phyloP scores from a whole-genome alignment of 2,113 vertebrate species.

The Ageneiosus marmoratus region DNA sequence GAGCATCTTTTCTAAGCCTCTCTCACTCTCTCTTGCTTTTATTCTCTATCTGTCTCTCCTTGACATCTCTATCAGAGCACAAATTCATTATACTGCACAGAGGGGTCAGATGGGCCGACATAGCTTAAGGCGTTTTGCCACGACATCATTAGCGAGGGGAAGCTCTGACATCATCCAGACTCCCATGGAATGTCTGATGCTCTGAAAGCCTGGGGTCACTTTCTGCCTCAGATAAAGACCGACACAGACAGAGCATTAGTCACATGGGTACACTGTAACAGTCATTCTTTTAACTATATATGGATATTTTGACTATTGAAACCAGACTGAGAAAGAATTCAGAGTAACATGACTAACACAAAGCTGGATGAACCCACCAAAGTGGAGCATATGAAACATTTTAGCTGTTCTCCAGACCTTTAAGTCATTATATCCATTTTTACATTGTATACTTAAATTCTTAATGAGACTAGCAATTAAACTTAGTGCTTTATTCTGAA shows the following conservation, averaged over 20 bases:
- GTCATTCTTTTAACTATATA: slow-evolving; percentile 8
- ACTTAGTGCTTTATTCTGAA: not conserved
- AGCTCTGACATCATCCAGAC: slow-evolving; percentile 13
- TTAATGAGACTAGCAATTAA: not conserved
- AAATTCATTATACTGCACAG: slow-evolving; percentile 16
- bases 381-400: not conserved
- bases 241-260: not conserved
- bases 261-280: not conserved
- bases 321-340: not conserved
- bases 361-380: not conserved
- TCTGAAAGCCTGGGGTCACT: not conserved
- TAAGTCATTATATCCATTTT: not conserved
- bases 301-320: slow-evolving; percentile 2
- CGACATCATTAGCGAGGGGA: slow-evolving; percentile 4
- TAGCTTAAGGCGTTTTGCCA: slow-evolving; percentile 7
- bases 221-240: not conserved
- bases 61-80: slow-evolving; percentile 10
- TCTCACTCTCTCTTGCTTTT: not conserved
- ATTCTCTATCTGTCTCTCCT: not conserved
- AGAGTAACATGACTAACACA: not conserved
- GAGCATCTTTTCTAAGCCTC: not conserved
- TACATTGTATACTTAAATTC: not conserved
- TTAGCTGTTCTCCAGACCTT: not conserved
- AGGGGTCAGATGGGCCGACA: slow-evolving; percentile 20
- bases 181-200: not conserved